Conservation (phyloP, 1,140 invertebrate species). For the Pteromalus puparum region DNA sequence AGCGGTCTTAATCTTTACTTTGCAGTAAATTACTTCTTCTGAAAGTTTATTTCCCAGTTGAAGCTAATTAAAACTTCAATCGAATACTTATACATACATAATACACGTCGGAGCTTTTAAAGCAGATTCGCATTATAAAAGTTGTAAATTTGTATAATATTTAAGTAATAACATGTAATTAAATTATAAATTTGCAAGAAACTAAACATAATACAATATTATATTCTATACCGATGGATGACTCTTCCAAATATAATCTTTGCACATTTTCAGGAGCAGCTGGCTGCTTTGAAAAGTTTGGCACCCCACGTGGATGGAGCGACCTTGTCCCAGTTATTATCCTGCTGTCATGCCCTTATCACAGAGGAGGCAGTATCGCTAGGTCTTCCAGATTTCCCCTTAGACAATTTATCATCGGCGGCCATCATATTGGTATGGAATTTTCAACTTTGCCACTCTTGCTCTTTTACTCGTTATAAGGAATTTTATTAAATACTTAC, state of each 20-base stretch:
- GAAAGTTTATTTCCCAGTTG: background rate
- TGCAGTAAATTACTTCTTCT: background rate
- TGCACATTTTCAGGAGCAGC: conserved; percentile 76
- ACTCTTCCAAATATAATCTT: no score
- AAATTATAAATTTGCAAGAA: no score
- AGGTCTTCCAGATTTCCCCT: conserved; percentile 92
- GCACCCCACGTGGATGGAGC: conserved; percentile 77
- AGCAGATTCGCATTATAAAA: no score
- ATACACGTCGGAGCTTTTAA: no score
- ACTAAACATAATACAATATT: no score
- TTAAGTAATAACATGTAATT: no score
- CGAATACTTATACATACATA: background rate
- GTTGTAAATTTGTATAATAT: no score
- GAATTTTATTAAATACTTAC: conserved; percentile 8
- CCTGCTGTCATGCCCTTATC: conserved; percentile 84
- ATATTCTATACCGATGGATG: no score
- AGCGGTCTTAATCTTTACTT: background rate
- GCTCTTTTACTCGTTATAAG: background rate
- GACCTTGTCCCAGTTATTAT: conserved; percentile 84
- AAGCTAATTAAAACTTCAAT: background rate
- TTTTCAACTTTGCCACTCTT: background rate
- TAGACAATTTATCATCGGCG: conserved; percentile 85
- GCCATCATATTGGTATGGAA: conserved; percentile 84
- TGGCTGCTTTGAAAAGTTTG: conserved; percentile 74
- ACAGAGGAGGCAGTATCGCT: conserved; percentile 82